phyloP scores from a whole-genome alignment of 2,888 invertebrate species.

The Chydorus sphaericus region DNA sequence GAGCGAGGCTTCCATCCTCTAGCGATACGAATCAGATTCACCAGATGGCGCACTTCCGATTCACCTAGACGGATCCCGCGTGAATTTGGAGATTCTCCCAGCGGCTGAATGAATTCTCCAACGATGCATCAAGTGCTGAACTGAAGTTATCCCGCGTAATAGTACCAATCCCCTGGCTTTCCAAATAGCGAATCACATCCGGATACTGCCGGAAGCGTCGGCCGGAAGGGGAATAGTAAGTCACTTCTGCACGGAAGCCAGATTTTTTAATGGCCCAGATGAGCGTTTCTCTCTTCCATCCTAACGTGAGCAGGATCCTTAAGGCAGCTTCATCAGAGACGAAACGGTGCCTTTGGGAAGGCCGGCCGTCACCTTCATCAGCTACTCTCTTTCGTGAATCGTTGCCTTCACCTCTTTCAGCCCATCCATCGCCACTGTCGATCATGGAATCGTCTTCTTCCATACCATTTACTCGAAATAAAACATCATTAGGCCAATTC shows the following conservation, averaged over 20 bases:
- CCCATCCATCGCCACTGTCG: conserved; percentile 11
- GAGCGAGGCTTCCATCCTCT: conserved; percentile 20
- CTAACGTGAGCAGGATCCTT: conserved; percentile 49
- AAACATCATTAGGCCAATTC: background rate
- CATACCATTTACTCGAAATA: background rate
- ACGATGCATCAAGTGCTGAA: conserved; percentile 71
- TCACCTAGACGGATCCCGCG: conserved; percentile 57
- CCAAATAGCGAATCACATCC: conserved; percentile 53
- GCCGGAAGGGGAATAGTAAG: conserved; percentile 58
- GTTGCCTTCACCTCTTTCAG: background rate
- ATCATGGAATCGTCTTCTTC: conserved; percentile 9
- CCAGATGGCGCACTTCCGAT: conserved; percentile 63
- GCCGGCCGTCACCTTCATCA: conserved; percentile 10
- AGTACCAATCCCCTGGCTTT: conserved; percentile 45
- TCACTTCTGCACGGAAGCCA: conserved; percentile 84
- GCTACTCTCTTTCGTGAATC: conserved; percentile 5
- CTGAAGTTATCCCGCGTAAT: conserved; percentile 78
- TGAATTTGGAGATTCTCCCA: conserved; percentile 44
- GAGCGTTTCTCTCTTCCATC: conserved; percentile 83
- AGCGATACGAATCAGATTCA: conserved; percentile 29
- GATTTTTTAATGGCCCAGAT: conserved; percentile 59
- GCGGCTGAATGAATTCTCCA: conserved; percentile 77
- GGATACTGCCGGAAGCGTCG: conserved; percentile 44
- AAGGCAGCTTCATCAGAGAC: conserved; percentile 42
- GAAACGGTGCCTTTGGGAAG: conserved; percentile 32